Evolutionary conservation across 2,888 invertebrate species (phyloP), one percentile per base, ranked within the genome.

Genomic region (Aelia acuminata): DNA sequence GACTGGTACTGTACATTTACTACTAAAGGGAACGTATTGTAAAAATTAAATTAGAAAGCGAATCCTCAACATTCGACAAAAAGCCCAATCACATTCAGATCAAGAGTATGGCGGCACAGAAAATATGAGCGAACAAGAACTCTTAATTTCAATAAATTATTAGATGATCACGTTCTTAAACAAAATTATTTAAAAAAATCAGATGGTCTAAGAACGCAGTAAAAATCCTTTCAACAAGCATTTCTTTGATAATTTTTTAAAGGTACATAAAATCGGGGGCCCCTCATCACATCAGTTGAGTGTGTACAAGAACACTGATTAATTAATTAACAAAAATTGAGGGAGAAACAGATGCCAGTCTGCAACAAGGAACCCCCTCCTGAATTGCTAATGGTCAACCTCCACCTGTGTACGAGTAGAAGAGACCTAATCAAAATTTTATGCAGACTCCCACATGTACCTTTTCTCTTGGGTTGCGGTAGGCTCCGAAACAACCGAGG

Each of bases 231-330:
- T n/a, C n/a, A 57, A 11, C 57, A 26, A 13, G 26, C 8, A 57
- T 57, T 8, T n/a, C n/a, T 13, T 57, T 57, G 1, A 3, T 26
- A 26, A 57, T 57, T 57, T 26, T 57, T 57, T 26, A 57, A 26
- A 57, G 8, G 11, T 26, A 57, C 26, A 26, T 26, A 26, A 26
- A 57, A 57, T 26, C 13, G 15, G 57, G 13, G 8, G 26, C 26
- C 57, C 57, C 57, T 57, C 57, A 57, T 57, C 57, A 57, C 57
- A 57, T 57, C 57, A 57, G 57, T 57, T 57, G 18, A 63, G 63
- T 63, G 31, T 31, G 63, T 31, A 31, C 31, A 43, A 43, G 43
- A 43, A 43, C 43, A 43, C 43, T 0, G 22, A 63, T 63, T 63
- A 18, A 63, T 31, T 63, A 31, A 31, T 63, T 63, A 63, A 63